Percentiles rank a stretch among this genome's conserved stretches.
Evolutionary conservation across 2,888 invertebrate genomes (phyloP).

Genomic region (Eumerus sabulonum): DNA sequence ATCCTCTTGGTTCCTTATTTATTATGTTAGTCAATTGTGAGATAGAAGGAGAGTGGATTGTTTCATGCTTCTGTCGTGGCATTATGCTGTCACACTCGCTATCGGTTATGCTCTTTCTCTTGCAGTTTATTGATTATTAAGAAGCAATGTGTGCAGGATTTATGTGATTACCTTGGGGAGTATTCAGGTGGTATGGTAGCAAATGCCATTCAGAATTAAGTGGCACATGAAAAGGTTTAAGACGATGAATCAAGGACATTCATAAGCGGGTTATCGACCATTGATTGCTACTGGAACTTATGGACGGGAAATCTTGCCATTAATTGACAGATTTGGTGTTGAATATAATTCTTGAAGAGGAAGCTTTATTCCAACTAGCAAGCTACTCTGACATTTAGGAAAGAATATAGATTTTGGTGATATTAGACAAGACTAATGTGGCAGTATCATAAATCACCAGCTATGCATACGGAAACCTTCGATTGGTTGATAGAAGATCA

Average conservation of each 20-base stretch:
- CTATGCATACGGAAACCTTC: no score
- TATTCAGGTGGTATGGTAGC: conserved; percentile 20
- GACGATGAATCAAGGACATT: conserved; percentile 18
- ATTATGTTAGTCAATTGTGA: background rate
- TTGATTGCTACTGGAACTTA: no score
- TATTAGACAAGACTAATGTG: no score
- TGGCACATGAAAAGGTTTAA: conserved; percentile 35
- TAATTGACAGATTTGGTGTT: no score
- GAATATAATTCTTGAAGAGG: no score
- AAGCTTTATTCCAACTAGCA: no score
- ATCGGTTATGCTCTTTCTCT: background rate
- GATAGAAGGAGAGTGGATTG: conserved; percentile 19
- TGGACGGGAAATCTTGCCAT: no score
- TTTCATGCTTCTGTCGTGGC: background rate
- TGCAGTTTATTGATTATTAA: conserved; percentile 46
- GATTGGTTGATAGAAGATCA: no score
- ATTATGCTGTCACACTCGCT: background rate
- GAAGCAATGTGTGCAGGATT: conserved; percentile 26
- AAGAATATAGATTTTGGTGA: no score
- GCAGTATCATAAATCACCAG: no score
- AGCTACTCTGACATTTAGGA: no score
- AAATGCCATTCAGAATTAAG: conserved; percentile 11
- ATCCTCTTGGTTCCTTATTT: background rate
- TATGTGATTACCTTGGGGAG: conserved; percentile 33
- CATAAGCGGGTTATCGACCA: no score